Evolutionary conservation across 2,888 invertebrate genomes (phyloP).

Genomic region (Sphaerophoria rueppellii): DNA sequence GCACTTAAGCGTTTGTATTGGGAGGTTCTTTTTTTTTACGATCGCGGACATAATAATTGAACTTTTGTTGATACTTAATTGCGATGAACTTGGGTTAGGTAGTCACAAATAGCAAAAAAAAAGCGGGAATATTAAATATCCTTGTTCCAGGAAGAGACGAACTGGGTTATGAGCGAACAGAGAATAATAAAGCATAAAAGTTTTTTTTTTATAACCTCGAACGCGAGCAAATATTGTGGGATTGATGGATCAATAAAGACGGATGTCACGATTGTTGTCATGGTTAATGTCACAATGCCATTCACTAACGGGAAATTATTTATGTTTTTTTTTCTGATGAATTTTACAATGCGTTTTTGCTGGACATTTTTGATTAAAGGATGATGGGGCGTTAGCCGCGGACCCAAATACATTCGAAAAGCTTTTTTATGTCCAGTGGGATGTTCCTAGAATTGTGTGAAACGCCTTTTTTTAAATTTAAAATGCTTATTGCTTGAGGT

Average conservation of each 20-base stretch:
- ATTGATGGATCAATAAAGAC: constrained; percentile 71
- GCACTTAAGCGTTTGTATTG: constrained; percentile 36
- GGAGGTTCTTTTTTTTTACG: constrained; percentile 55
- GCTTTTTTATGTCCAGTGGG: too few relatives aligned
- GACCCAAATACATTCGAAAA: too few relatives aligned
- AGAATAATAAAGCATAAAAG: constrained; percentile 42
- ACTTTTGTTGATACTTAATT: constrained; percentile 69
- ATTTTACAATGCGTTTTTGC: neutral
- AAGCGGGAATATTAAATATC: neutral
- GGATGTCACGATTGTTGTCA: constrained; percentile 67
- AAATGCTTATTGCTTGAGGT: constrained; percentile 16
- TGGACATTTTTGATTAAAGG: constrained; percentile 27
- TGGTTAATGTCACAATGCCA: constrained; percentile 63
- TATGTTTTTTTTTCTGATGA: neutral
- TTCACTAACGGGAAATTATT: constrained; percentile 25
- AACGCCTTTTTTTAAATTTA: constrained; percentile 22
- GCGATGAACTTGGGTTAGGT: constrained; percentile 67
- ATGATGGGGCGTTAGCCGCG: neutral
- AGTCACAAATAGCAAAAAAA: constrained; percentile 7
- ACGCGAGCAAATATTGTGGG: constrained; percentile 47
- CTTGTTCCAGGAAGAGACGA: neutral
- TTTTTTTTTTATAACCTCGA: constrained; percentile 56
- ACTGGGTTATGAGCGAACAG: neutral
- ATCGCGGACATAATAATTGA: constrained; percentile 70
- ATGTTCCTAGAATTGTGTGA: neutral